Evolutionary conservation across 1,140 invertebrate species (phyloP), one percentile per base, ranked within the genome.

Genomic region (Macrostomum lignano): DNA sequence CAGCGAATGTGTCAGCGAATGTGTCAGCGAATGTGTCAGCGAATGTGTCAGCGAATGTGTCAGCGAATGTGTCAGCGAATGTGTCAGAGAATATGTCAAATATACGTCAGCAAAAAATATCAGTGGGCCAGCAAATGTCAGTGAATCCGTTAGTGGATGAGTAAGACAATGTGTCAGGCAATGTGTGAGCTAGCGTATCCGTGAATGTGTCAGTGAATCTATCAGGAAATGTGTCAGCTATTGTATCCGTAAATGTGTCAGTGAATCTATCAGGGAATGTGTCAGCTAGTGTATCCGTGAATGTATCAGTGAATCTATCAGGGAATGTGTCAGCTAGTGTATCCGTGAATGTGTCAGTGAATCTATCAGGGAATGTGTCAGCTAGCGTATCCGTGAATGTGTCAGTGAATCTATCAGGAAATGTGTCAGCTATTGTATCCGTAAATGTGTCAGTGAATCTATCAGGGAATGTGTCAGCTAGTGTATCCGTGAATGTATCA

Each of bases 341-440:
- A 9, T 9, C 23, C n/a, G n/a, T n/a, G n/a, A 21, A 23, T 46
- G 6, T 31, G 36, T 15, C 46, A 24, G 9, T 24, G 9, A 9
- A 9, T 24, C 13, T 24, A n/a, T 9, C 9, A 24, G 13, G 9
- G 23, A 9, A 9, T 24, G 9, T 24, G 13, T 24, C 13, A 24
- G 13, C 23, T 24, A n/a, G 13, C 9, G 9, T 9, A 9, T 9
- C 23, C n/a, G n/a, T n/a, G n/a, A 21, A 23, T 46, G 6, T 31
- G 36, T 15, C 46, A 24, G 9, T 24, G 9, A 9, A 9, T 24
- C 13, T 24, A n/a, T 9, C 9, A 24, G 13, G 9, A n/a, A 9
- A 9, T 24, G 9, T 24, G 13, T 24, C 13, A 24, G 13, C 23
- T 24, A n/a, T 9, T 9, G 9, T 9, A 9, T 9, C 23, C 13